Evolutionary conservation across 1,140 invertebrate genomes (phyloP), one percentile per base, ranked within the genome.

Genomic region (Maniola jurtina): DNA sequence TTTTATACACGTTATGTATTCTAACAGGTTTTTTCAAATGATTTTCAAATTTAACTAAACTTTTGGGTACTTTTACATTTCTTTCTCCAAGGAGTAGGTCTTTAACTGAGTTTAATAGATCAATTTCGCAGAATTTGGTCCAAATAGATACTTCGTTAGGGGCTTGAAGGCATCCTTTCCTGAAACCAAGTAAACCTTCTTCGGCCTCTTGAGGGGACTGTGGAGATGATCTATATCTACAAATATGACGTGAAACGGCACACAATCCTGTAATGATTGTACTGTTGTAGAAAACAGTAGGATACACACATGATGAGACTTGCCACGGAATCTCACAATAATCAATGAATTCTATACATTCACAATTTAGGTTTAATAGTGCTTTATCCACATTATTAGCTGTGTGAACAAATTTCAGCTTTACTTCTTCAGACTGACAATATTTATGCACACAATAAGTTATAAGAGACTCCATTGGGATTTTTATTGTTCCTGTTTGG

Each of bases 71-170:
- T 68, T 77, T 70, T 15, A 74, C 59, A 40, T 83, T 35, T 40
- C 69, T 13, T 35, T 72, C 57, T 54, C 25, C 14, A 8, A 34
- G 69, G 6, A 88, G 13, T 54, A 84, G 45, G 35, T 83, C 67
- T 69, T 92, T 92, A 0, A 95, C 80, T 9, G 92, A 92, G 16
- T 87, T 81, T 38, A 95, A 91, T 13, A 97, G 89, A 81, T 97
- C 96, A 15, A 97, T 92, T 92, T 99, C 97, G 92, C 97, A 98
- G 81, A 97, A 97, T 76, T 95, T 96, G 0, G 97, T 98, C 97
- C 97, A 98, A 34, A 96, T 92, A 7, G 97, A 98, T 1, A 94
- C 92, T 91, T 98, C 96, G 13, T 95, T 95, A 72, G 96, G 96
- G 9, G 96, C 95, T 68, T 95, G 91, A 2, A 98, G 89, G 81